Percentiles rank a stretch among this genome's conserved stretches.
phyloP scores from a whole-genome alignment of 2,113 vertebrate genomes.

The Bucco capensis region DNA sequence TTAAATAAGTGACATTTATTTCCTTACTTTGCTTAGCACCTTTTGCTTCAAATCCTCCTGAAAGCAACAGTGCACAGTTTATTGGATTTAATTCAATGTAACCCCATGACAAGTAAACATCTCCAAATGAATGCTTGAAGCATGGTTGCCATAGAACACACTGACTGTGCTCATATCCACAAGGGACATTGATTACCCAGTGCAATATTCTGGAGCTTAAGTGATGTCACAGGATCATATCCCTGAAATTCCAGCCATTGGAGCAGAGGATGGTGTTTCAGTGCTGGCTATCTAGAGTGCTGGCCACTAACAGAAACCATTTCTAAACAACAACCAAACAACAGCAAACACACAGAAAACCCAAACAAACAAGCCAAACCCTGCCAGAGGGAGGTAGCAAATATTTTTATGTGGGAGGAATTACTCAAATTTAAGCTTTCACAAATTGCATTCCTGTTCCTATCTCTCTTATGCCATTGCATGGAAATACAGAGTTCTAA shows the following conservation, averaged over 20 bases:
- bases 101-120: neutral
- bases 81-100: neutral
- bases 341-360: too few species aligned
- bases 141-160: neutral
- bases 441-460: neutral
- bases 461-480: neutral
- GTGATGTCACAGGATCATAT: neutral
- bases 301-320: neutral
- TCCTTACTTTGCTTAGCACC: neutral
- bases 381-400: neutral
- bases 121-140: neutral
- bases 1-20: neutral
- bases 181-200: neutral
- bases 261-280: neutral
- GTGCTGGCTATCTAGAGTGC: neutral
- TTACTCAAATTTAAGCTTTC: neutral
- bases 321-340: neutral
- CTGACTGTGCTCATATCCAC: neutral
- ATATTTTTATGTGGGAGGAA: neutral
- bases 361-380: too few species aligned
- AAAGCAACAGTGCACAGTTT: neutral
- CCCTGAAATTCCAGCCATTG: fast-evolving
- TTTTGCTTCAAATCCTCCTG: neutral
- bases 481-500: neutral
- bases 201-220: neutral